phyloP scores from a whole-genome alignment of 2,888 invertebrate genomes.

The Asteroscopus sphinx region DNA sequence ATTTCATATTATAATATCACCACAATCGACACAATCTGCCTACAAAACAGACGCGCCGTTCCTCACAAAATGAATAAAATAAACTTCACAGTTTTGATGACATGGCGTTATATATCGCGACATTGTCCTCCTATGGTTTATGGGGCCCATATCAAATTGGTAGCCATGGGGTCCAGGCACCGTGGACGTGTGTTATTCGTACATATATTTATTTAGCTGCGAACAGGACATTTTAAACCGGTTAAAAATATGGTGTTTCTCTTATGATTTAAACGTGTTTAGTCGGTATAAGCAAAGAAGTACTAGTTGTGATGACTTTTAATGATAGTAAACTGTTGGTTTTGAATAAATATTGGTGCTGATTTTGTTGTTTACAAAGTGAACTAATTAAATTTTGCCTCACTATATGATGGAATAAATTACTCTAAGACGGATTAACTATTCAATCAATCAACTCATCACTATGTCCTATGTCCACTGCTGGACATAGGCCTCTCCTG shows the following conservation, averaged over 20 bases:
- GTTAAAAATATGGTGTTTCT: constrained; percentile 28
- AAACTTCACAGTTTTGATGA: constrained; percentile 43
- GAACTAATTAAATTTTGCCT: too few species aligned
- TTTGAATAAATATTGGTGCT: too few species aligned
- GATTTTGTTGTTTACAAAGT: too few species aligned
- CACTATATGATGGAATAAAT: too few species aligned
- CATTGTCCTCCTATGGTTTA: constrained; percentile 59
- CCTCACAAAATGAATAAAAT: constrained; percentile 36
- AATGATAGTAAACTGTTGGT: too few species aligned
- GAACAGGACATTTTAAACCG: constrained; percentile 18
- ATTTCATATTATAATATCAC: constrained; percentile 28
- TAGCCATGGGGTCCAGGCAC: constrained; percentile 39
- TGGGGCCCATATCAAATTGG: constrained; percentile 57
- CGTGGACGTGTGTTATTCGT: constrained; percentile 3
- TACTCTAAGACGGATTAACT: too few species aligned
- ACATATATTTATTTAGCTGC: constrained; percentile 42
- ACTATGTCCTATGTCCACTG: too few species aligned
- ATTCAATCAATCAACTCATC: too few species aligned
- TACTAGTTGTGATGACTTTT: too few species aligned
- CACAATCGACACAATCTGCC: constrained; percentile 23
- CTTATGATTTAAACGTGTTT: constrained; percentile 1
- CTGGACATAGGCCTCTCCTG: too few species aligned
- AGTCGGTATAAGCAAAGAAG: too few species aligned
- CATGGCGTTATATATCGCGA: constrained; percentile 62
- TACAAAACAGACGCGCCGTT: constrained; percentile 20